A percentile compares a stretch with the other conserved stretches of the same genome.
Conservation (phyloP, 2,113 vertebrate species). For the Neomonachus schauinslandi region DNA sequence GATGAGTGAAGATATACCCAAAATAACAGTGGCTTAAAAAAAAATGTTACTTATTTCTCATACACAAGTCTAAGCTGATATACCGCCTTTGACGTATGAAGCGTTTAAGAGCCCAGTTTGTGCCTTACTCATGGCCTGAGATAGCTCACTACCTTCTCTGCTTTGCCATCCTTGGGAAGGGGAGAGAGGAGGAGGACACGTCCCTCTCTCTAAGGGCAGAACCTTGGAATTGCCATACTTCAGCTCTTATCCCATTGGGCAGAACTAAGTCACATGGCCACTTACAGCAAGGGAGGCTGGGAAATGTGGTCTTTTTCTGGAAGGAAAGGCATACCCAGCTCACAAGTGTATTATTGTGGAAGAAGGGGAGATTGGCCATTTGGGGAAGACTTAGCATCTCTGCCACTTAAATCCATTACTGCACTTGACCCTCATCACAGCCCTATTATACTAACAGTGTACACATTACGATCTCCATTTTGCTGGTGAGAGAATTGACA, state of each 20-base stretch:
- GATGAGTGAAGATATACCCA: background rate
- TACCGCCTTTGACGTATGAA: background rate
- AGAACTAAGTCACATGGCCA: background rate
- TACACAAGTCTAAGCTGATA: background rate
- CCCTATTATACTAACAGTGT: background rate
- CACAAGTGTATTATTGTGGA: background rate
- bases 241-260: background rate
- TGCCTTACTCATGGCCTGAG: background rate
- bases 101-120: background rate
- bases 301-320: background rate
- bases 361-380: background rate
- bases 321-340: background rate
- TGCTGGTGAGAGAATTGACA: background rate
- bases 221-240: background rate
- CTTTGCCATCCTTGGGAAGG: background rate
- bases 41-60: background rate
- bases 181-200: background rate
- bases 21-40: background rate
- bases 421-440: background rate
- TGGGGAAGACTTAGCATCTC: background rate
- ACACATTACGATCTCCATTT: background rate
- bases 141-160: background rate
- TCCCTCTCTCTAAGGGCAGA: background rate
- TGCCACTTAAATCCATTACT: background rate
- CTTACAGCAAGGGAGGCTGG: background rate